Base-by-base conservation (phyloP, 1,140 invertebrate species). In the Hylaeus volcanicus region DNA sequence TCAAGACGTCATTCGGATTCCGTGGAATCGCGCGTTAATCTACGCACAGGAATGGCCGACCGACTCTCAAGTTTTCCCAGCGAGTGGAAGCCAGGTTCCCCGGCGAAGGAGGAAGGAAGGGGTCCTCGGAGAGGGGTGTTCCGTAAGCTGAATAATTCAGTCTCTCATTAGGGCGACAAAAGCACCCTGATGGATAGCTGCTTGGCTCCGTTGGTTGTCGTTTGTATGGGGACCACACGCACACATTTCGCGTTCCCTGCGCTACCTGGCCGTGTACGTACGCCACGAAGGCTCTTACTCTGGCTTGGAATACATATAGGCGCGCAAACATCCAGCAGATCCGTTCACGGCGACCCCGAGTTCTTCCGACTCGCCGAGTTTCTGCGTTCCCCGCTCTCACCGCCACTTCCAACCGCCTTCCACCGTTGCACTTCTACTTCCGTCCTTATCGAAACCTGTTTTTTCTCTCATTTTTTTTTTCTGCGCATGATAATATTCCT, bases 151-250 rank as follows among this genome's bases (percentile, higher is more conserved):
- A 94, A 94, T 94, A 93, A 94, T 94, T 93, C 92, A 94, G 81
- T 87, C 90, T 93, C 93, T 94, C 93, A 94, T 94, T 94, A 94
- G 93, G 92, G 92, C 92, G 92, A 94, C 93, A 94, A 94, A 93
- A 94, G 92, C 93, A 93, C 91, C 91, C 92, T 93, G 93, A 93
- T 93, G 93, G 92, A 93, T 93, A 92, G 93, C 92, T 91, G 89
- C 91, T 92, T 90, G 91, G 89, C 88, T 91, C 82, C 81, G 82
- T 84, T 90, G 87, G 80, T 83, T 89, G 89, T 92, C 88, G 86
- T 89, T 89, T 89, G 81, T 74, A 75, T 66, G 71, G 55, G 26
- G 72, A 80, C 64, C 68, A 68, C 81, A 80, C 81, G 63, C 71
- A 74, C 71, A 69, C 76, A 61, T 56, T 66, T 45, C 55, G 60